phyloP scores from a whole-genome alignment of 2,888 invertebrate species.

The Junonia oenone region DNA sequence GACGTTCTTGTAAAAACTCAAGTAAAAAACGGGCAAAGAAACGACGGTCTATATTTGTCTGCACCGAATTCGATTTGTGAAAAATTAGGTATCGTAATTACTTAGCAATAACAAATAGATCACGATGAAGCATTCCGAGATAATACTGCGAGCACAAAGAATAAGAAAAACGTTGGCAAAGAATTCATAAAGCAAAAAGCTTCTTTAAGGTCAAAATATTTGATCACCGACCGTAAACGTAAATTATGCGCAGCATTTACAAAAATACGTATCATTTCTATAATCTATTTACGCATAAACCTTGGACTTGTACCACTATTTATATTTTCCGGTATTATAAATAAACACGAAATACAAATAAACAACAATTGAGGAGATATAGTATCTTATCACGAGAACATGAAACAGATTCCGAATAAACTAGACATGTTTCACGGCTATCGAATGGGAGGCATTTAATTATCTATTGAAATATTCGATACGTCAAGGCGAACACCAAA shows the following conservation, averaged over 20 bases:
- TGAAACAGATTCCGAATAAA: conserved; percentile 1
- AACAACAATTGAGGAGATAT: conserved; percentile 4
- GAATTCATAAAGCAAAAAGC: neutral
- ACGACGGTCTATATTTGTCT: conserved; percentile 9
- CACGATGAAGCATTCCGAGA: neutral
- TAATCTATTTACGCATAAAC: conserved; percentile 11
- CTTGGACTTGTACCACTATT: conserved; percentile 1
- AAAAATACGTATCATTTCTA: neutral
- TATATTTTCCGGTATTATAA: conserved; percentile 7
- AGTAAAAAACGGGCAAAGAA: conserved; percentile 16
- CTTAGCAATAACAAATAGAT: neutral
- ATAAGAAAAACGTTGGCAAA: neutral
- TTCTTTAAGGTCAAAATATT: conserved; percentile 1
- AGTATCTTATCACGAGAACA: conserved; percentile 6
- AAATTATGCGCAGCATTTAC: neutral
- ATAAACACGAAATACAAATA: conserved; percentile 2
- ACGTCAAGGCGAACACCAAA: conserved; percentile 60
- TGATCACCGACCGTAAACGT: neutral
- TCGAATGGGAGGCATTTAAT: conserved; percentile 26
- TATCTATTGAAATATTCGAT: conserved; percentile 37
- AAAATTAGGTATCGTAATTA: neutral
- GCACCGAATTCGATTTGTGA: neutral
- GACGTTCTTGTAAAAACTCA: conserved; percentile 22
- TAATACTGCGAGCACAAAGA: neutral
- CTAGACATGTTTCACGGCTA: conserved; percentile 24